Conservation (phyloP, 2,113 vertebrate genomes). For the Pelvicachromis taeniatus region DNA sequence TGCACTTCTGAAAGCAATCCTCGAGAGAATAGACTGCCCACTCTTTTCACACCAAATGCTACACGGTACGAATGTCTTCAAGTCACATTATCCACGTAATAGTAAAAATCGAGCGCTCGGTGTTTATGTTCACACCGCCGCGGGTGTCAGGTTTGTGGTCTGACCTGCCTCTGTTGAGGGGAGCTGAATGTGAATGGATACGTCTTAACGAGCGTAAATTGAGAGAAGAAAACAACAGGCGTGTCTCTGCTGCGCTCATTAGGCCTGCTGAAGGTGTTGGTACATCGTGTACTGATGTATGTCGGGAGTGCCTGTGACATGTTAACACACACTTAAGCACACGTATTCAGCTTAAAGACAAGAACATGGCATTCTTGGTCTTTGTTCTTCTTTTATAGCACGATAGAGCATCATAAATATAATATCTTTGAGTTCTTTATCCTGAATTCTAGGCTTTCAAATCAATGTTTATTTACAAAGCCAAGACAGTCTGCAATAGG, state of each 20-base stretch:
- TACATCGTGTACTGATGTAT: neutral
- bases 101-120: neutral
- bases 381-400: neutral
- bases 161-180: neutral
- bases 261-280: neutral
- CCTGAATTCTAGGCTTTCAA: neutral
- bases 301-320: neutral
- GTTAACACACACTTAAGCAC: neutral
- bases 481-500: neutral
- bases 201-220: neutral
- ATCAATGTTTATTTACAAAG: neutral
- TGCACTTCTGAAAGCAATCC: neutral
- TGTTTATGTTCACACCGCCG: neutral
- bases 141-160: neutral
- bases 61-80: neutral
- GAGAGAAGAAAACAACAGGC: neutral
- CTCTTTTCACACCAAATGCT: conserved; percentile 17
- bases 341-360: neutral
- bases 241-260: neutral
- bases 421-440: neutral
- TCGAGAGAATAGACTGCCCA: neutral
- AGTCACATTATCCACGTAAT: neutral
- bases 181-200: neutral
- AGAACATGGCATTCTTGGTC: neutral
- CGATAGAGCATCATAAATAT: neutral